Base-by-base conservation (phyloP, 2,888 invertebrate genomes). In the Palloptera scutellata region DNA sequence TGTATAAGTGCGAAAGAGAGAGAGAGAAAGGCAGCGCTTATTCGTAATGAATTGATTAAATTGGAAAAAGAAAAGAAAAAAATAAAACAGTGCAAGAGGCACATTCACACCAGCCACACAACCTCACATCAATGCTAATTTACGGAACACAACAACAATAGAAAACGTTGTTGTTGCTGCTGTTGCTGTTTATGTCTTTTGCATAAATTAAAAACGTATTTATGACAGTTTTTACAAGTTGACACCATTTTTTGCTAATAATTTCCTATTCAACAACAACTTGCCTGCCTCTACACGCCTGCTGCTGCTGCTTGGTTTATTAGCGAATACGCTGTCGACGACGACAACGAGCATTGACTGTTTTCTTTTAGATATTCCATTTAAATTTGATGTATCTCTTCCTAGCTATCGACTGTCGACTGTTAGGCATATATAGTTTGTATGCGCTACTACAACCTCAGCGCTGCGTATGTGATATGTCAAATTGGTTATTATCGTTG, bases 161-260 rank as follows among this genome's bases (percentile, higher is more conserved):
- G 20, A 48, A 53, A 9, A 17, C 20, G 52, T 51, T 15, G 11
- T 20, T 15, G 11, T 45, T 30, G 52, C 51, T 15, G 11, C 15
- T 15, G 11, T 45, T 30, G 52, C 51, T 65, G 51, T 48, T 48
- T 48, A 13, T 60, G 43, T 51, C 48, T 45, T 64, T 64, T 64
- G 55, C 57, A 64, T 64, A 57, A 57, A 64, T 64, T 63, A 63
- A 55, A 55, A 45, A 30, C 6, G 30, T 53, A 45, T 55, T 63
- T 64, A 64, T 51, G 48, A 48, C 51, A 64, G 57, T 64, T 63
- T 45, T 41, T 63, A 30, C 6, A 48, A 55, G 41, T 51, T 64
- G 64, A 64, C 64, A 64, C 64, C 55, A 64, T 64, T 64, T 64
- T 48, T 55, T 64, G 55, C 57, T 19, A 64, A 41, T 51, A 51